Evolutionary conservation across 2,888 invertebrate genomes (phyloP).

Genomic region (Ophion ellenae): DNA sequence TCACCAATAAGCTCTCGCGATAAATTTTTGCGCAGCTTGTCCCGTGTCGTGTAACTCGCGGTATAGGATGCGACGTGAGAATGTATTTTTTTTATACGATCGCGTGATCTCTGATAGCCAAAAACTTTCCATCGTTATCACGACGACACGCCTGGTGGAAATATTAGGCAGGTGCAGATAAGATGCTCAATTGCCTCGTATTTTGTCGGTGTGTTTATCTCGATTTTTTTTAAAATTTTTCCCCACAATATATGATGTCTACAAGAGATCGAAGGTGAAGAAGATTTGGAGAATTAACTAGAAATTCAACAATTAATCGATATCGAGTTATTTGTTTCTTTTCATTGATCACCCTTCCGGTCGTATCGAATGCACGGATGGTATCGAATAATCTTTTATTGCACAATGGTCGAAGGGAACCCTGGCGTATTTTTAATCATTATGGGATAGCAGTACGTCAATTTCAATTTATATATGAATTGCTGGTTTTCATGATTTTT

Average conservation of each 20-base stretch:
- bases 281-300: not conserved
- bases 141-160: slow-evolving; percentile 51
- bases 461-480: no score
- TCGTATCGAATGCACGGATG: not conserved
- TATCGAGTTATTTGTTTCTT: not conserved
- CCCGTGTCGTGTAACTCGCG: not conserved
- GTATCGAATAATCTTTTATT: not conserved
- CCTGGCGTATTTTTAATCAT: not conserved
- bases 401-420: not conserved
- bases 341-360: not conserved
- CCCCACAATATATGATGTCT: not conserved
- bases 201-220: slow-evolving; percentile 17
- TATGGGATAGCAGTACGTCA: not conserved
- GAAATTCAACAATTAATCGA: slow-evolving; percentile 1
- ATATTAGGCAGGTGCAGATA: slow-evolving; percentile 58
- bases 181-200: slow-evolving; percentile 24
- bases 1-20: not conserved
- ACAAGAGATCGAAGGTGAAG: not conserved
- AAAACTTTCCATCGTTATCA: slow-evolving; percentile 67
- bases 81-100: slow-evolving; percentile 30
- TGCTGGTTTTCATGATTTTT: no score
- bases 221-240: not conserved
- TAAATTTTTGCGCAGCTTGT: not conserved
- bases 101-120: slow-evolving; percentile 29
- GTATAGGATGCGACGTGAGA: slow-evolving; percentile 11